Percentiles rank a stretch among this genome's conserved stretches.
phyloP scores from a whole-genome alignment of 2,888 invertebrate species.

The Athetis lepigone region DNA sequence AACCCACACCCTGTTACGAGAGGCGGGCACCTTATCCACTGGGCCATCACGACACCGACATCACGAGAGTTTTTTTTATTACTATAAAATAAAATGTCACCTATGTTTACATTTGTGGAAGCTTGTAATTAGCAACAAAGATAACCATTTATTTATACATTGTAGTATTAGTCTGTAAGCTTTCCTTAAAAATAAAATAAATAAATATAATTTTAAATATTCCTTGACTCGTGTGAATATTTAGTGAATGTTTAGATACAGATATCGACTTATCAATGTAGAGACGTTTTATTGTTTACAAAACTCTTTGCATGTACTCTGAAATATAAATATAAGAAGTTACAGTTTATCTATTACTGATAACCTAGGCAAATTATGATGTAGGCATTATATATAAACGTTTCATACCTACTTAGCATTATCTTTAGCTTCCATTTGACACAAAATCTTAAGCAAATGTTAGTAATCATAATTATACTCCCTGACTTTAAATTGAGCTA shows the following conservation, averaged over 20 bases:
- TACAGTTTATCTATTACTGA: slow-evolving; percentile 41
- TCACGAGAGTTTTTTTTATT: too few relatives aligned
- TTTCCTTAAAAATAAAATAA: too few relatives aligned
- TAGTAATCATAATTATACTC: background rate
- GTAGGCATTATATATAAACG: slow-evolving; percentile 28
- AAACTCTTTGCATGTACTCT: slow-evolving; percentile 17
- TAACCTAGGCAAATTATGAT: slow-evolving; percentile 42
- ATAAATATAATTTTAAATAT: too few relatives aligned
- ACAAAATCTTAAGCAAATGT: background rate
- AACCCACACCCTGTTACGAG: too few relatives aligned
- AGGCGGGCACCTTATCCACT: too few relatives aligned
- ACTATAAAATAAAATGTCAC: too few relatives aligned
- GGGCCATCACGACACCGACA: too few relatives aligned
- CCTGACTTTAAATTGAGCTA: background rate
- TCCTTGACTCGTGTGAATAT: slow-evolving; percentile 15
- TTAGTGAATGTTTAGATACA: slow-evolving; percentile 6
- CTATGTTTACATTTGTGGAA: too few relatives aligned
- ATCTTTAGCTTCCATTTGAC: background rate
- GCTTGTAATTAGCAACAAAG: too few relatives aligned
- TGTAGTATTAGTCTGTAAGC: too few relatives aligned
- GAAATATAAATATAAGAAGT: slow-evolving; percentile 21
- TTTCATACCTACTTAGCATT: slow-evolving; percentile 4
- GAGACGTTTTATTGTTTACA: slow-evolving; percentile 41
- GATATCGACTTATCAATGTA: slow-evolving; percentile 30
- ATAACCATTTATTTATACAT: too few relatives aligned